Evolutionary conservation across 2,113 vertebrate species (phyloP).

Genomic region (Caranx ignobilis): DNA sequence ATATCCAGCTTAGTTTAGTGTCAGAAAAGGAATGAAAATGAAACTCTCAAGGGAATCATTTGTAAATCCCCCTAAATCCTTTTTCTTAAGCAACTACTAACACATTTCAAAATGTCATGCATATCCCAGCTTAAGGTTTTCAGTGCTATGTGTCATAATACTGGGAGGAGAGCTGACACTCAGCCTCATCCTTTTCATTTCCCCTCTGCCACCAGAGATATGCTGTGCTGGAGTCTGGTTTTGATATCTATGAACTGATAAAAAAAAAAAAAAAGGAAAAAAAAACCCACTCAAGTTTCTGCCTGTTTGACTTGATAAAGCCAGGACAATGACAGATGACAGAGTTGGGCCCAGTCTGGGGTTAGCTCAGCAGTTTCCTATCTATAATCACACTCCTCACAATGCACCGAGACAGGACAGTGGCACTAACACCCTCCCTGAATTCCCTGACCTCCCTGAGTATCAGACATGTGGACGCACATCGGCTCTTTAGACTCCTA

Average conservation of each 20-base stretch:
- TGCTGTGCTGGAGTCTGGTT: slow-evolving; percentile 32
- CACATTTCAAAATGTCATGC: slow-evolving; percentile 71
- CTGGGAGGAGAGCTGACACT: slow-evolving; percentile 59
- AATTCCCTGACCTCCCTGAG: slow-evolving; percentile 41
- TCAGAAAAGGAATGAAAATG: slow-evolving; percentile 55
- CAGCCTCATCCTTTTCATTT: slow-evolving; percentile 63
- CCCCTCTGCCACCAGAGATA: slow-evolving; percentile 36
- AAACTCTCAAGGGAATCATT: slow-evolving; percentile 60
- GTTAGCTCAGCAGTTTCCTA: slow-evolving; percentile 43
- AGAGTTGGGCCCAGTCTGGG: slow-evolving; percentile 11
- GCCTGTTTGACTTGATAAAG: slow-evolving; percentile 39
- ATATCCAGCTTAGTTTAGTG: slow-evolving; percentile 71
- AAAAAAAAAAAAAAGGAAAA: slow-evolving; percentile 13
- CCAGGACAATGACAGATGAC: slow-evolving; percentile 28
- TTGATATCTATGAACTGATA: slow-evolving; percentile 50
- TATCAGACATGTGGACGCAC: slow-evolving; percentile 29
- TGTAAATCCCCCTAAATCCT: slow-evolving; percentile 72
- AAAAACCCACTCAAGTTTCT: not conserved
- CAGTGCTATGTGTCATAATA: slow-evolving; percentile 31
- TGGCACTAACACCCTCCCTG: not conserved
- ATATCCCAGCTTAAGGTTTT: slow-evolving; percentile 66
- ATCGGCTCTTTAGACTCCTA: slow-evolving; percentile 39
- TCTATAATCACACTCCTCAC: slow-evolving; percentile 43
- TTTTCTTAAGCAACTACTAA: slow-evolving; percentile 71
- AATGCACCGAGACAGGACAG: slow-evolving; percentile 2